A percentile compares a stretch with the other conserved stretches of the same genome.
Evolutionary conservation across 1,140 invertebrate species (phyloP).

Genomic region (Penaeus chinensis): DNA sequence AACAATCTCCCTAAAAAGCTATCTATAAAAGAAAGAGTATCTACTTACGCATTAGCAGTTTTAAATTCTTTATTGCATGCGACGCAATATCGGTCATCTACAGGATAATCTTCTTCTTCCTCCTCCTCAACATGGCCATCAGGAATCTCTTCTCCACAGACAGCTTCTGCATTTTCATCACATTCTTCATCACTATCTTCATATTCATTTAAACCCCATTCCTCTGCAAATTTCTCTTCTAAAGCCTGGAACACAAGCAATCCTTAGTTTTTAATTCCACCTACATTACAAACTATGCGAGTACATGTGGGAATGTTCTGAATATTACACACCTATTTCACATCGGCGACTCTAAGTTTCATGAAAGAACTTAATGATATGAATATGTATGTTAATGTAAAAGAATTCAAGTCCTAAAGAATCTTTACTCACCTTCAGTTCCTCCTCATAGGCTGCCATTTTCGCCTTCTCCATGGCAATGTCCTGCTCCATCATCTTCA

Average conservation of each 20-base stretch:
- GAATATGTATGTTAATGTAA: no score
- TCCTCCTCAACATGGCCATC: neutral
- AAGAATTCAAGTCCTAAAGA: no score
- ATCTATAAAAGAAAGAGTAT: no score
- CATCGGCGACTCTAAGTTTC: no score
- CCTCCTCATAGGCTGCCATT: slow-evolving; percentile 42
- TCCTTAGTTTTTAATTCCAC: neutral
- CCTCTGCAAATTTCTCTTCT: slow-evolving; percentile 43
- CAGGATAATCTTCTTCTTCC: neutral
- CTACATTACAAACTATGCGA: no score
- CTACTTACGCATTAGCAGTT: slow-evolving; percentile 50
- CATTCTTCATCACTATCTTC: slow-evolving; percentile 23
- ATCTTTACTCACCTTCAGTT: slow-evolving; percentile 25
- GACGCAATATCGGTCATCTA: slow-evolving; percentile 42
- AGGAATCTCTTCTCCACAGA: neutral
- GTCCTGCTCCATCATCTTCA: slow-evolving; percentile 38
- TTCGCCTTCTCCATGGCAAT: slow-evolving; percentile 39
- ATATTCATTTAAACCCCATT: slow-evolving; percentile 37
- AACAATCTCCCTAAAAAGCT: no score
- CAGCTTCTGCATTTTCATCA: slow-evolving; percentile 11
- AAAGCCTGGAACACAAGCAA: neutral
- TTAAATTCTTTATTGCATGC: slow-evolving; percentile 52
- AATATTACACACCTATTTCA: no score
- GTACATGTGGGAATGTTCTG: no score
- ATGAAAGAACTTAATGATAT: no score